These are phyloP conservation scores for Amblyopsis rosae DNA, from an alignment of 2,113 vertebrate species.

Conservation along the genomic window DNA sequence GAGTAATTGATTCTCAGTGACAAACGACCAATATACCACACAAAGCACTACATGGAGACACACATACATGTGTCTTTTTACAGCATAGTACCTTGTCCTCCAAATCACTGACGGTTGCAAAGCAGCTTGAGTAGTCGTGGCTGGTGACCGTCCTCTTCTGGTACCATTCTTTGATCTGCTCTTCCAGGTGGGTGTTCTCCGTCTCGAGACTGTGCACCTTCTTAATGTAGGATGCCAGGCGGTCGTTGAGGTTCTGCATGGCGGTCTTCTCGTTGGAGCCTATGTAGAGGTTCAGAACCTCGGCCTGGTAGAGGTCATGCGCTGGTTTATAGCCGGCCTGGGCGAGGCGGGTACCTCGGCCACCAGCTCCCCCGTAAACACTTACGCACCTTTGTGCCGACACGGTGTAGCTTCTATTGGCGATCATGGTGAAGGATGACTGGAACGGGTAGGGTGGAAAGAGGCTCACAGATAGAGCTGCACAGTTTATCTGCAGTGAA, in stretches of 20 bases:
- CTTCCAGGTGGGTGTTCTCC: constrained; percentile 66
- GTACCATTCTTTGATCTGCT: constrained; percentile 68
- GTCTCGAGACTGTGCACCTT: constrained; percentile 72
- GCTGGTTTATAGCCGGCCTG: constrained; percentile 10
- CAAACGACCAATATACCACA: neutral
- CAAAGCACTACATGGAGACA: neutral
- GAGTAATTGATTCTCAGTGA: neutral
- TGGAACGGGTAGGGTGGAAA: constrained; percentile 26
- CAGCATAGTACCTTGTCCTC: constrained; percentile 63
- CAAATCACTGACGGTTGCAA: constrained; percentile 62
- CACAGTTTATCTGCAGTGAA: constrained; percentile 50
- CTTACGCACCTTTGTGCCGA: constrained; percentile 49
- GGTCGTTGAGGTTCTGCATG: constrained; percentile 78
- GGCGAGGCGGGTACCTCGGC: constrained; percentile 60
- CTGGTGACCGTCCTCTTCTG: constrained; percentile 37
- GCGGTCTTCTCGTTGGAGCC: constrained; percentile 70
- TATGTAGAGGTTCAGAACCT: constrained; percentile 59
- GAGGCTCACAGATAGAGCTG: constrained; percentile 10
- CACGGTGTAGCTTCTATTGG: constrained; percentile 32
- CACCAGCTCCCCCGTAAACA: constrained; percentile 70
- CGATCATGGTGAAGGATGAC: constrained; percentile 57
- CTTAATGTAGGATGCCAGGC: constrained; percentile 70
- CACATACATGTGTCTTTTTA: constrained; percentile 1
- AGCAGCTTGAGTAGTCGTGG: constrained; percentile 60
- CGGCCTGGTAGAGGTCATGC: constrained; percentile 40